Percentiles rank a stretch among this genome's conserved stretches.
Evolutionary conservation across 2,113 vertebrate species (phyloP).

Genomic region (Dipodomys spectabilis): DNA sequence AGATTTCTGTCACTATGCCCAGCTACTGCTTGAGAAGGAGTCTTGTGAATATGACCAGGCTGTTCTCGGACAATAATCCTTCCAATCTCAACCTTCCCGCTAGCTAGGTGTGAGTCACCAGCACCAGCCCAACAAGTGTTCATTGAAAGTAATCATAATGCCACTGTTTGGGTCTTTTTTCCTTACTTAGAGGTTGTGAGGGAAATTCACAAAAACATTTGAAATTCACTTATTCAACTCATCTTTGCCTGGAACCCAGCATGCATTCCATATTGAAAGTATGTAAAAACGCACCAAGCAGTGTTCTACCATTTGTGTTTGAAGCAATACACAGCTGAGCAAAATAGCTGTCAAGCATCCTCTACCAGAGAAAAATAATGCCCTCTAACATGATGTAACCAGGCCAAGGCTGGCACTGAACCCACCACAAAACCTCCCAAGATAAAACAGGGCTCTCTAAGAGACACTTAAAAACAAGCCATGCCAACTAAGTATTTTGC

Average conservation of each 20-base stretch:
- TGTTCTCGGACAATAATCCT: too few species aligned
- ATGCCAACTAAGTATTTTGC: neutral
- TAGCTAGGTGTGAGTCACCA: too few species aligned
- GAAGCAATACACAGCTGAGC: neutral
- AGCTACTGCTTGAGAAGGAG: too few species aligned
- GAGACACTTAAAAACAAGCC: neutral
- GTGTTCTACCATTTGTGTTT: neutral
- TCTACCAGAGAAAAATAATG: neutral
- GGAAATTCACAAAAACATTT: neutral
- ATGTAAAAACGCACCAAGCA: neutral
- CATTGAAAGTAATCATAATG: conserved; percentile 1
- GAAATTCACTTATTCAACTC: neutral
- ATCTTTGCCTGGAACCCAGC: neutral
- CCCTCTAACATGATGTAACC: neutral
- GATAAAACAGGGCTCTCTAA: neutral
- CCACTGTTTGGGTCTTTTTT: neutral
- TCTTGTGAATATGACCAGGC: too few species aligned
- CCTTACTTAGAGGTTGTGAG: neutral
- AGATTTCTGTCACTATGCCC: too few species aligned
- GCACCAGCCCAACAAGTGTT: too few species aligned
- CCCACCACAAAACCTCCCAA: neutral
- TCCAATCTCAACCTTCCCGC: too few species aligned
- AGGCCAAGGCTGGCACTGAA: neutral
- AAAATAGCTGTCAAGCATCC: neutral
- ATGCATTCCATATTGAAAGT: neutral